Base-by-base conservation (phyloP, 2,888 invertebrate species). In the Sussaba pulchella region DNA sequence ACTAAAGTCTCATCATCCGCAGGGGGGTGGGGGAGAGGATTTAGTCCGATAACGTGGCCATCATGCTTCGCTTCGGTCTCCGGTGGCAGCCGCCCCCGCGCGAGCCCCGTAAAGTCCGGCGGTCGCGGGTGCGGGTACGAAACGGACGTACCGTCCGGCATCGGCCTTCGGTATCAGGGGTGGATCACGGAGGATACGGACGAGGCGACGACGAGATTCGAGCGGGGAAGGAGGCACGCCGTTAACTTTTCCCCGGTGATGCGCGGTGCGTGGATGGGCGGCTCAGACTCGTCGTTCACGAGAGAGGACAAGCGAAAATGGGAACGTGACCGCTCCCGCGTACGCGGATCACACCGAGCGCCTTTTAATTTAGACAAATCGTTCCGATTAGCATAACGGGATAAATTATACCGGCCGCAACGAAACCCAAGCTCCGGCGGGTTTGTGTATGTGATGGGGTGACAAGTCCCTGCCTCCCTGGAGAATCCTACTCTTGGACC, bases 301-400 rank as follows among this genome's bases (percentile, higher is more conserved):
- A 66, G 66, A 66, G 64, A 82, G 74, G 83, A 82, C 64, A 73
- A 82, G 80, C 75, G 84, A 83, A 85, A 85, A 82, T 82, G 83
- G 81, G 82, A 83, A 85, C 84, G 82, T 83, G 85, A 86, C 86
- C 86, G 80, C 75, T 31, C 47, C 39, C 71, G 52, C 79, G 75
- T 64, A 57, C 72, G 77, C 82, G 86, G 86, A 86, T 86, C 86
- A 86, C 79, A 78, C 78, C 81, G 83, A 84, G 83, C 83, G 88
- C 90, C 91, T 91, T 92, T 92, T 92, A 92, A 92, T 92, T 92
- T 92, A 92, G 92, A 92, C 92, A 92, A 92, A 92, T 92, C 90
- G 91, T 90, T 85, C 84, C 91, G 92, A 92, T 92, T 92, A 92
- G 91, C 92, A 92, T 92, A 92, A 92, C 91, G 91, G 92, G 90